Base-by-base conservation (phyloP, 2,888 invertebrate species). In the Gortyna flavago region DNA sequence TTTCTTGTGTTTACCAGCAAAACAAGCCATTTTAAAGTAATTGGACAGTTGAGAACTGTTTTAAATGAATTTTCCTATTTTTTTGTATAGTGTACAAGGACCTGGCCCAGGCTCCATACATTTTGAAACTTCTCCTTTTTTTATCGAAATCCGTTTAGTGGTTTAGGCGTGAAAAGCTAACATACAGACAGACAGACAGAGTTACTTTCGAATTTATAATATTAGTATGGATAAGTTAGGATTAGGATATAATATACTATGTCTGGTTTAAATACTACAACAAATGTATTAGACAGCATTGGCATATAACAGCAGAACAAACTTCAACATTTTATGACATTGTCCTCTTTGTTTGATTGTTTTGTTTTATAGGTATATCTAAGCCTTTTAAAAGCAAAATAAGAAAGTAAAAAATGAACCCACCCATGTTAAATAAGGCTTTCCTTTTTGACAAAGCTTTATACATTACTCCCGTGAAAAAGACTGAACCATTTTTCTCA, bases 401-500 rank as follows among this genome's bases (percentile, higher is more conserved):
- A 69, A 25, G 44, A 62, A 71, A 68, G 68, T 51, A 72, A 81
- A 80, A 85, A 80, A 76, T 84, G 78, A 79, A 71, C 29, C 41
- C 61, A 71, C 74, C 75, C 77, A 72, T 75, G 70, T 72, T 79
- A 84, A 84, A 79, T 77, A 85, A 65, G 81, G 72, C 69, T 67
- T 79, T 82, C 66, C 61, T 68, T 86, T 79, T 85, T 83, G 80
- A 85, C 59, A 80, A 79, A 84, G 71, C 78, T 77, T 75, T 83
- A 41, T 67, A 71, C 66, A 84, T 75, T 83, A 74, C 54, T 73
- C 21, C 66, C 21, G 67, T 54, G 74, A 77, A 77, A 73, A 75
- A 85, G 54, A 75, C 61, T 66, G 66, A 75, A 74, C 59, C 70
- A 51, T 86, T 85, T 86, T 87, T 84, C 79, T 85, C 87, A 86